Base-by-base conservation (phyloP, 1,140 invertebrate species). In the Sweltsa coloradensis region DNA sequence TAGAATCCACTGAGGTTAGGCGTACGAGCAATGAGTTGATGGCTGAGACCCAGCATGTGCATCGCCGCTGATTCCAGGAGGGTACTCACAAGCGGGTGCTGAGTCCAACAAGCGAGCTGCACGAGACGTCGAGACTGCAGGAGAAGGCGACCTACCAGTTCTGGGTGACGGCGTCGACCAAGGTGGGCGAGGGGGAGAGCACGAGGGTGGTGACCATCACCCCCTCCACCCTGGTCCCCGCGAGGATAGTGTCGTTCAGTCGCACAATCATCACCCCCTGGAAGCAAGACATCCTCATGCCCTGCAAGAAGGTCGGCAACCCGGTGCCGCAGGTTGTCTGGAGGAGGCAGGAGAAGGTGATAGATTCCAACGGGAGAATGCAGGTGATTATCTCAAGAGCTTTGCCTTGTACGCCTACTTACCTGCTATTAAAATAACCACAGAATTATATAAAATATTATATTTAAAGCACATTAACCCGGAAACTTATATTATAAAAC, bases 201-300 rank as follows among this genome's bases (percentile, higher is more conserved):
- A 88, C 85, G 0, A 69, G 76, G 19, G 78, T 84, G 2, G 76
- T 87, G 39, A 81, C 79, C 3, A 78, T 86, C 27, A 73, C 81
- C 5, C 83, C 85, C 0, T 79, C 83, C 19, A 83, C 79, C 55
- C n/a, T 65, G 78, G 85, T 90, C 13, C 81, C 84, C 11, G 85
- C 85, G 1, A 69, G 79, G 52, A 86, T 89, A 53, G 82, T 85
- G 4, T 88, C 85, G 1, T 90, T 90, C 55, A 84, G 84, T 29
- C 72, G 78, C 34, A 73, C 74, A 39, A 75, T 88, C 34, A 70
- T 85, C 7, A 85, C 83, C 4, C 83, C 85, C 4, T 89, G 86
- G 84, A 90, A 90, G 57, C 80, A 84, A 58, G 81, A 89, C 52
- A 73, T 90, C 18, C 78, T 75, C 13, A 60, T 91, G 16, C 76